Base-by-base conservation (phyloP, 2,888 invertebrate genomes). In the Cosmia pyralina region DNA sequence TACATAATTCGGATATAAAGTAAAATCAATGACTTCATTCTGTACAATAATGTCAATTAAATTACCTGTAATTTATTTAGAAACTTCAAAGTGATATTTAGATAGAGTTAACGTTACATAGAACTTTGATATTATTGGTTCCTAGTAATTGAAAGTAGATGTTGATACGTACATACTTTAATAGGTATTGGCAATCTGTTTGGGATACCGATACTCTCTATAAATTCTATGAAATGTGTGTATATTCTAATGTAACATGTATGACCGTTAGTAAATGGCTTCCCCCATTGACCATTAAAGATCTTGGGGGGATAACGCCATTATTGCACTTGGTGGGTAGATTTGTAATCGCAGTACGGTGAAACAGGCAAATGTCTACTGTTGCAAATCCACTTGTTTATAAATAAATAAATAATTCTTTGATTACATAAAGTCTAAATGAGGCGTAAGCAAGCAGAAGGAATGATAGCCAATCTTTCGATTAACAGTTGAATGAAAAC, bases 1-100 rank as follows among this genome's bases (percentile, higher is more conserved):
- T 72, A 79, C 82, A 85, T 86, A 87, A 87, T 82, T 81, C 46
- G 22, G 28, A 77, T 73, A 74, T 83, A 69, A 87, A 83, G 66
- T 70, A 75, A 77, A 83, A 80, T 80, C 65, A 81, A 81, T 80
- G 74, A 74, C 80, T 82, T 79, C 11, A 83, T 81, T 83, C 62
- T 34, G 69, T 57, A 55, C 69, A 78, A 69, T 75, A 75, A 73
- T 69, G 64, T 75, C 72, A 74, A 70, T 77, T 60, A 65, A 81
- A 79, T 71, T 76, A 71, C 55, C 50, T 48, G 58, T 75, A 71
- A 81, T 79, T 69, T 67, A 69, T 62, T 73, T 74, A 41, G 55
- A 73, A 52, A 65, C 58, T 17, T 55, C 46, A 66, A 38, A 69
- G 22, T 59, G 53, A 67, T 69, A 34, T 59, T 69, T 50, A 76